These are phyloP conservation scores for Eristalis pertinax DNA, from an alignment of 2,888 invertebrate genomes.

Conservation along the genomic window DNA sequence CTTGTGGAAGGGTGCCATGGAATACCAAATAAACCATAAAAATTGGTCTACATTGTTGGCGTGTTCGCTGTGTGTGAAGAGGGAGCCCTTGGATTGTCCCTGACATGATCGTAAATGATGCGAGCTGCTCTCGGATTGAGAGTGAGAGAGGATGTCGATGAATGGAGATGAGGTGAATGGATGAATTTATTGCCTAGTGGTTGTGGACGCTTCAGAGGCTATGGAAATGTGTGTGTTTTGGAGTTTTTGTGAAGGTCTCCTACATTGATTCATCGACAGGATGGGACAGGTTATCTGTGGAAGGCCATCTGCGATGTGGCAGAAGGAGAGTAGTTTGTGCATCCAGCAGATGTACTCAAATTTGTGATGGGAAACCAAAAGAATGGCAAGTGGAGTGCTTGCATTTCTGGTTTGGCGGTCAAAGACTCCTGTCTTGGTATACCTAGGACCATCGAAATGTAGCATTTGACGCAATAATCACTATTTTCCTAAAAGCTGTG, in stretches of 20 bases:
- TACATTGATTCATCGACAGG: neutral
- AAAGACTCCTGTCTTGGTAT: no score
- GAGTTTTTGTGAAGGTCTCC: neutral
- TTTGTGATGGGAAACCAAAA: neutral
- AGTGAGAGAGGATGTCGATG: neutral
- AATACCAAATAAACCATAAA: constrained; percentile 56
- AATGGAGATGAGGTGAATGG: constrained; percentile 20
- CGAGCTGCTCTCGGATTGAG: constrained; percentile 29
- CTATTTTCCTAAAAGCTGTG: no score
- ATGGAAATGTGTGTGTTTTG: neutral
- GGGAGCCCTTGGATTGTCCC: constrained; percentile 6
- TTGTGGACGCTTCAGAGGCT: neutral
- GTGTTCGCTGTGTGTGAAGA: neutral
- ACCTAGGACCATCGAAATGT: no score
- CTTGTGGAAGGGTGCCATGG: constrained; percentile 21
- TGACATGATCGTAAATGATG: constrained; percentile 64
- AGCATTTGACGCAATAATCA: no score
- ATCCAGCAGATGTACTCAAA: neutral
- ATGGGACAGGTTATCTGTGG: neutral
- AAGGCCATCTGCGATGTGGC: neutral
- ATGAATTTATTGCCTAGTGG: constrained; percentile 17
- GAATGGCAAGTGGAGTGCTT: neutral
- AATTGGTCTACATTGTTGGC: constrained; percentile 56
- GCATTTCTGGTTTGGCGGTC: no score
- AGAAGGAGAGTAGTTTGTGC: neutral